Conservation (phyloP, 2,113 vertebrate genomes). For the Arenaria interpres region DNA sequence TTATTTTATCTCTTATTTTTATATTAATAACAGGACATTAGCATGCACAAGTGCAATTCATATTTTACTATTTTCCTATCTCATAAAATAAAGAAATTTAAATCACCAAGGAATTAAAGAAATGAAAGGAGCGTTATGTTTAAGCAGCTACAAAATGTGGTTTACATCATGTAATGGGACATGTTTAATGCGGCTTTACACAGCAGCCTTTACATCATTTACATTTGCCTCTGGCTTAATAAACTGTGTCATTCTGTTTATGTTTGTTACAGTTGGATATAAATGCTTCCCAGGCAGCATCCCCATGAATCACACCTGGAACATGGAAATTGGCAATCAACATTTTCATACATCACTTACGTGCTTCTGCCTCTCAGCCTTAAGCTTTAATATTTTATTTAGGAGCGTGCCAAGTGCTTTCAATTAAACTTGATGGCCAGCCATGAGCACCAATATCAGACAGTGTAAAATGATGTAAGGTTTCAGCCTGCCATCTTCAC, state of each 20-base stretch:
- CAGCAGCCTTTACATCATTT: conserved; percentile 44
- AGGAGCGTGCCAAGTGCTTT: not conserved
- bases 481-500: not conserved
- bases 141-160: not conserved
- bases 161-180: not conserved
- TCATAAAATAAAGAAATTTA: not conserved
- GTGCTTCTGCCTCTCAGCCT: not conserved
- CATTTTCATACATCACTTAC: not conserved
- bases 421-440: not conserved
- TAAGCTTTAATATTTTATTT: not conserved
- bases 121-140: not conserved
- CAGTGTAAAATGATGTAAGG: not conserved
- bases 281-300: not conserved
- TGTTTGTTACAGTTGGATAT: not conserved
- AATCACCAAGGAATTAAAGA: not conserved
- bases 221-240: conserved; percentile 50
- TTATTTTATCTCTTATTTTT: not conserved
- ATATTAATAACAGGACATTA: not conserved
- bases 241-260: not conserved
- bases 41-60: not conserved
- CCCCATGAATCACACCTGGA: conserved; percentile 19
- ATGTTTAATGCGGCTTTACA: conserved; percentile 31
- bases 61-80: conserved; percentile 8
- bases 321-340: not conserved
- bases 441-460: not conserved